A percentile compares a stretch with the other conserved stretches of the same genome.
Conservation (phyloP, 1,140 invertebrate genomes). For the Globodera ellingtonae region DNA sequence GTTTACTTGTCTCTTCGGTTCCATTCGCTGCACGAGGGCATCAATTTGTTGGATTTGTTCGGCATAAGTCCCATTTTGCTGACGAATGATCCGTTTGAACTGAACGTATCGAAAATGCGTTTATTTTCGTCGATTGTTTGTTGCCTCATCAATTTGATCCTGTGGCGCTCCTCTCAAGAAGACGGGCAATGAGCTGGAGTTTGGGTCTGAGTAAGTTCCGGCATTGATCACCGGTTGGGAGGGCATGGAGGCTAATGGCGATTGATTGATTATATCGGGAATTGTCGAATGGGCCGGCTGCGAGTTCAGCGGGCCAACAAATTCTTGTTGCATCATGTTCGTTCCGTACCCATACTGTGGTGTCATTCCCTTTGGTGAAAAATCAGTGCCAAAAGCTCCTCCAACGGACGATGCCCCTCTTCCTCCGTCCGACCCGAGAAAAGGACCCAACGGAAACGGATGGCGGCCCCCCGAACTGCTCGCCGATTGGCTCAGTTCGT, state of each 20-base stretch:
- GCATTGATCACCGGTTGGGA: neutral
- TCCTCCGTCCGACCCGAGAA: neutral
- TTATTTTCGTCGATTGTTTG: neutral
- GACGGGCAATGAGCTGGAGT: constrained; percentile 20
- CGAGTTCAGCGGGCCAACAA: neutral
- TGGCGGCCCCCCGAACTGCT: neutral
- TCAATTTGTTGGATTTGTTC: constrained; percentile 48
- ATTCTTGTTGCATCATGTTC: neutral
- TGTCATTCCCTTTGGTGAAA: neutral
- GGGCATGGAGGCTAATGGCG: neutral
- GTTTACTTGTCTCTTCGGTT: constrained; percentile 36
- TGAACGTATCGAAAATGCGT: constrained; percentile 17
- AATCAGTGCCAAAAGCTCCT: neutral
- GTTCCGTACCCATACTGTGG: neutral
- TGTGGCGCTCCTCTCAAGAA: constrained; percentile 38
- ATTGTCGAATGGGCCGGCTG: neutral
- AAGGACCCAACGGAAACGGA: neutral
- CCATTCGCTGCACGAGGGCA: constrained; percentile 34
- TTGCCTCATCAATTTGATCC: constrained; percentile 42
- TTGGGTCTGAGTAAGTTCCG: neutral
- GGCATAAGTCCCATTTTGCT: constrained; percentile 42
- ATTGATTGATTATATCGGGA: constrained; percentile 1
- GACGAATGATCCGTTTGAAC: constrained; percentile 44
- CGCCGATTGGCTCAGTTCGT: neutral
- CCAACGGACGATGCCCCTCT: neutral